Evolutionary conservation across 2,888 invertebrate genomes (phyloP), one percentile per base, ranked within the genome.

Genomic region (Monopis laevigella): DNA sequence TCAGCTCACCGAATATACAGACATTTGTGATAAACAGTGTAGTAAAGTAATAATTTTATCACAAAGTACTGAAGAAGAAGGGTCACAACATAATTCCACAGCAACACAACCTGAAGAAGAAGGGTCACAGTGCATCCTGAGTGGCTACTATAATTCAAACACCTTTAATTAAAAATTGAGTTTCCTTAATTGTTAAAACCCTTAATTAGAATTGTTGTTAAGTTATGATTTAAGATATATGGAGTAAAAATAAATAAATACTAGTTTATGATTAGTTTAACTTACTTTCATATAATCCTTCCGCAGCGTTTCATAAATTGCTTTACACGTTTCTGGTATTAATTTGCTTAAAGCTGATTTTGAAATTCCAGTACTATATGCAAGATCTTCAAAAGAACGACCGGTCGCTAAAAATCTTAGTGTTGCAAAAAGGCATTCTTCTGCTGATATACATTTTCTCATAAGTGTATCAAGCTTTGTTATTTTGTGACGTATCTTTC

Each of bases 391-490:
- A 46, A 54, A 58, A 30, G 49, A 49, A 40, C 52, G 51, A 39
- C 58, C 56, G 41, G 54, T 54, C 41, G 50, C 51, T 41, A 54
- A 46, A 48, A 53, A 55, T 47, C 51, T 46, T 32, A 56, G 39
- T 14, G 51, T 52, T 36, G 43, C 53, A 43, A 46, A 43, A 41
- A 55, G 46, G 46, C 53, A 47, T 46, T 58, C 55, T 43, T 55
- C 50, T 40, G 53, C 50, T 40, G 49, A 40, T 42, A 54, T 54
- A 44, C 50, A 48, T 48, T 48, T 46, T 49, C 54, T 51, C 53
- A 55, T 54, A 43, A 48, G 43, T 39, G 51, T 53, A 45, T 56
- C 51, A 45, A 53, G 40, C 44, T 47, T 54, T 44, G 43, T 40
- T 41, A 47, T 49, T 39, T 28, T n/a, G n/a, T n/a, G n/a, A 4